These are phyloP conservation scores for Lophius americanus DNA, from an alignment of 2,797 vertebrate species.

Conservation along the genomic window DNA sequence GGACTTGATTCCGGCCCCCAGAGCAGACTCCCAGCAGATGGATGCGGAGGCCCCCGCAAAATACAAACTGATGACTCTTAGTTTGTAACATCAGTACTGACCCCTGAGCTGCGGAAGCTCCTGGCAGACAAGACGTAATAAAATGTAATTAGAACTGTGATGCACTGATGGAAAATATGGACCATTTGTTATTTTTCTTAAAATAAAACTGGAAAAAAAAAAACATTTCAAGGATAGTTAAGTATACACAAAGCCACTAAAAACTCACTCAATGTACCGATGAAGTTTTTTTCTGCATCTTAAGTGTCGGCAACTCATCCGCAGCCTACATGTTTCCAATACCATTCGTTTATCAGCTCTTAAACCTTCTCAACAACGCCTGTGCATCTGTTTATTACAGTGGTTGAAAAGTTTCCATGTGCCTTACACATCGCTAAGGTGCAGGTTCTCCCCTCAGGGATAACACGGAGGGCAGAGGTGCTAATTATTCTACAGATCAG, in stretches of 20 bases:
- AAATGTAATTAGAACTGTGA: background rate
- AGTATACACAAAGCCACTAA: background rate
- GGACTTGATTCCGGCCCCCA: too few relatives aligned
- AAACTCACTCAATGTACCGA: background rate
- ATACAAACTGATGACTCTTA: too few relatives aligned
- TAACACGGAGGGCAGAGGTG: conserved; percentile 76
- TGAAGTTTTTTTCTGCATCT: background rate
- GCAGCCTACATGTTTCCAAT: background rate
- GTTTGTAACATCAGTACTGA: background rate
- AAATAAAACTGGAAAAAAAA: background rate
- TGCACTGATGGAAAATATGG: background rate
- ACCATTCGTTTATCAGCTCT: background rate
- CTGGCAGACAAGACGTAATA: background rate
- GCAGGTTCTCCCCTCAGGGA: conserved; percentile 67
- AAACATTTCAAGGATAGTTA: background rate
- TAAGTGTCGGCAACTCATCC: conserved; percentile 6
- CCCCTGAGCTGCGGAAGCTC: conserved; percentile 3
- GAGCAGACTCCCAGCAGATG: too few relatives aligned
- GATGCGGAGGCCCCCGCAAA: too few relatives aligned
- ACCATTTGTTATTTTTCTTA: background rate
- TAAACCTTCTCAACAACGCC: background rate
- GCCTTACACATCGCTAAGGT: conserved; percentile 57
- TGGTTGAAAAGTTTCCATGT: conserved; percentile 60
- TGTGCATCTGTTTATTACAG: conserved; percentile 41
- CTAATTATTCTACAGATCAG: conserved; percentile 83